phyloP scores from a whole-genome alignment of 2,113 vertebrate genomes.

The Hydrochoerus hydrochaeris region DNA sequence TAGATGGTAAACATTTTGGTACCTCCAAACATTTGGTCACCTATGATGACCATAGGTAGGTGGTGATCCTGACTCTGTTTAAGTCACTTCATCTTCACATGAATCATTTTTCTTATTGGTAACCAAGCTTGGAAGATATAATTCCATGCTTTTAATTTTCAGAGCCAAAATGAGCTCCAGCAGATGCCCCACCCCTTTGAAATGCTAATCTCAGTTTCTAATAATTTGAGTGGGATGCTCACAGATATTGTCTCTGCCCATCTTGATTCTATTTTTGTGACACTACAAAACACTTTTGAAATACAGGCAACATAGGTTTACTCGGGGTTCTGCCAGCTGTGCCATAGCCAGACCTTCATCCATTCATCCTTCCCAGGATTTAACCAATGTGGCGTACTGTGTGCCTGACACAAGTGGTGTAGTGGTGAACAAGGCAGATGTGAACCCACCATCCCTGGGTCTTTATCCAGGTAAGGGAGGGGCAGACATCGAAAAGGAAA shows the following conservation, averaged over 20 bases:
- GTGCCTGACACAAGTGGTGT: not conserved
- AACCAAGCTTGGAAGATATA: not conserved
- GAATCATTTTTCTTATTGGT: not conserved
- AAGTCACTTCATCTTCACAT: not conserved
- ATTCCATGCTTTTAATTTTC: slow-evolving; percentile 1
- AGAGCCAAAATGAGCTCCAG: not conserved
- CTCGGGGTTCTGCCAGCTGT: not conserved
- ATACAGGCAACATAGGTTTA: not conserved
- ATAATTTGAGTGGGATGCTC: not conserved
- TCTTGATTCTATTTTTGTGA: slow-evolving; percentile 16
- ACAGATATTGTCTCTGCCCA: not conserved
- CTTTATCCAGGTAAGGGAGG: not conserved
- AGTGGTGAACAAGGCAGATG: not conserved
- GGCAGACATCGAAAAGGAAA: not conserved
- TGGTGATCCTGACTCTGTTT: not conserved
- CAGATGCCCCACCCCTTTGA: not conserved
- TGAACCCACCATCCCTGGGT: not conserved
- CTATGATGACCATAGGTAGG: not conserved
- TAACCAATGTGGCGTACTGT: not conserved
- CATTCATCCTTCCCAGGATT: not conserved
- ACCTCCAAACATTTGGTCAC: slow-evolving; percentile 34
- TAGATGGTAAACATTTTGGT: not conserved
- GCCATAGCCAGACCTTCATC: not conserved
- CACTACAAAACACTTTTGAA: not conserved
- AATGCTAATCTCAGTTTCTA: not conserved